These are phyloP conservation scores for Meda fulgida DNA, from an alignment of 2,797 vertebrate species.

Conservation along the genomic window DNA sequence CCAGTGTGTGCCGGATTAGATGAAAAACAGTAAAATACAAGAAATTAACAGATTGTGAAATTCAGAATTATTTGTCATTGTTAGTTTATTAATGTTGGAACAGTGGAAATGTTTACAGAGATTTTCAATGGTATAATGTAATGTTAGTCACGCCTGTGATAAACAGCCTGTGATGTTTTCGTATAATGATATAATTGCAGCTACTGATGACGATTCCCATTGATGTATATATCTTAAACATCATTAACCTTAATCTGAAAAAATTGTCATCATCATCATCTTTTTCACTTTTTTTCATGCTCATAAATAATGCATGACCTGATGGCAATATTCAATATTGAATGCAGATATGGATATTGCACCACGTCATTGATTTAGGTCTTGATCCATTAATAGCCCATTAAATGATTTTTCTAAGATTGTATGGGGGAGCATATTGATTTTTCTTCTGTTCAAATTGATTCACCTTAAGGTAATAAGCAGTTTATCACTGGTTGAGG, in stretches of 20 bases:
- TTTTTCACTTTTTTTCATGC: background rate
- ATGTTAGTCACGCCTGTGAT: background rate
- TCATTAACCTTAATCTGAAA: background rate
- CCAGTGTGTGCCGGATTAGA: too few relatives aligned
- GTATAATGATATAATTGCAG: background rate
- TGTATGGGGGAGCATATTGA: slow-evolving; percentile 37
- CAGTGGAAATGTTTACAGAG: background rate
- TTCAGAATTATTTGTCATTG: background rate
- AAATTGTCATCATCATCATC: background rate
- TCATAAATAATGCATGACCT: background rate
- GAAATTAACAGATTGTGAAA: background rate
- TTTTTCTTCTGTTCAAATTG: slow-evolving; percentile 38
- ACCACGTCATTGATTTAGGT: slow-evolving; percentile 11
- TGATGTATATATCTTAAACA: background rate
- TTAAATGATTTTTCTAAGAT: slow-evolving; percentile 31
- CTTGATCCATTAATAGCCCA: slow-evolving; percentile 35
- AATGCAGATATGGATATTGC: background rate
- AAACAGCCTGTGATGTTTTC: background rate
- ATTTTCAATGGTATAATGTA: background rate
- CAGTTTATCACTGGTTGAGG: slow-evolving; percentile 42
- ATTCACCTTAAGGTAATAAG: slow-evolving; percentile 49
- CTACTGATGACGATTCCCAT: background rate
- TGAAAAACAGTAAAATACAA: too few relatives aligned
- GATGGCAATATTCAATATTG: background rate
- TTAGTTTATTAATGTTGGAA: background rate